phyloP scores from a whole-genome alignment of 37 sponge, comb jelly and placozoan species.

The Axinella damicornis region DNA sequence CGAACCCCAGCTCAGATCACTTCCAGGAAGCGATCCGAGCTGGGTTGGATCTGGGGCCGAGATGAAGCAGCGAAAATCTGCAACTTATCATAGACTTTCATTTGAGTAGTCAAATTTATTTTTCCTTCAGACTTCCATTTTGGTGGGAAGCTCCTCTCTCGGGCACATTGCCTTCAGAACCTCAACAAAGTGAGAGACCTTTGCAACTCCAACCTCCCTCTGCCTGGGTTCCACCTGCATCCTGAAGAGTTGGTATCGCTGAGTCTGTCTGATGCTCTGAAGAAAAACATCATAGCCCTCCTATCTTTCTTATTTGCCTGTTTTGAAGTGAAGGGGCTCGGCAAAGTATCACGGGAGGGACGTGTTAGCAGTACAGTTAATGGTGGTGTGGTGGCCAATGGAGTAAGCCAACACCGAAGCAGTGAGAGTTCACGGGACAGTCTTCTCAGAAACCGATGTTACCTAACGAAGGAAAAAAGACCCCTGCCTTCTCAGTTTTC shows the following conservation, averaged over 20 bases:
- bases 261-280: neutral
- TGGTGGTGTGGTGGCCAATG: too few relatives aligned
- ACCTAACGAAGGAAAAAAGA: too few relatives aligned
- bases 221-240: constrained; percentile 42
- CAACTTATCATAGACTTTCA: neutral
- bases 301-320: constrained; percentile 47
- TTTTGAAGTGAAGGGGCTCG: constrained; percentile 2
- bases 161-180: constrained; percentile 16
- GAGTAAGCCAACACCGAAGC: too few relatives aligned
- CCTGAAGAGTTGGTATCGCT: constrained; percentile 18
- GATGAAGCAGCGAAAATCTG: too few relatives aligned
- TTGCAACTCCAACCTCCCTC: constrained; percentile 27
- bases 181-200: neutral
- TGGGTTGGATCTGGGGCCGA: too few relatives aligned
- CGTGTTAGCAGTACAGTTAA: too few relatives aligned
- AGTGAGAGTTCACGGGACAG: too few relatives aligned
- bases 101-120: neutral
- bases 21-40: too few relatives aligned
- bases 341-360: too few relatives aligned
- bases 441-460: too few relatives aligned
- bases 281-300: constrained; percentile 46
- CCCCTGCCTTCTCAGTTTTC: too few relatives aligned
- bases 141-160: neutral
- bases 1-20: too few relatives aligned
- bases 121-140: constrained; percentile 48